Conservation (phyloP, 1,140 invertebrate genomes). For the Drosophila trapezifrons region DNA sequence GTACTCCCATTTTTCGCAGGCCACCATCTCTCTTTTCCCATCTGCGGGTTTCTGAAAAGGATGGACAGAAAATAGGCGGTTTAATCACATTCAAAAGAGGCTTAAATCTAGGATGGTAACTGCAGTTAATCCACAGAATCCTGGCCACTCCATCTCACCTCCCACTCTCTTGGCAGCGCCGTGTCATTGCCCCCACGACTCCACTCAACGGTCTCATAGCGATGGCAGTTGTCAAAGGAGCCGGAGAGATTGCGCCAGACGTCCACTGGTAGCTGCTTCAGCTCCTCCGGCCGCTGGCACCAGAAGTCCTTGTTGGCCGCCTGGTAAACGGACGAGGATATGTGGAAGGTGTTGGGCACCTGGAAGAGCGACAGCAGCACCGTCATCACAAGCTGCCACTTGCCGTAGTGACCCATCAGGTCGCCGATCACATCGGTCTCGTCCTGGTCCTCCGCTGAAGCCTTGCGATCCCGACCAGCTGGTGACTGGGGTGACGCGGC, state of each 20-base stretch:
- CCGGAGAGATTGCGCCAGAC: constrained; percentile 88
- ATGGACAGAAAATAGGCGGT: too few species aligned
- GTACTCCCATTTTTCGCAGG: constrained; percentile 89
- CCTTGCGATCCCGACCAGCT: constrained; percentile 28
- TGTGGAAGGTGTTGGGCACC: constrained; percentile 91
- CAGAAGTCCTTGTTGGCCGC: constrained; percentile 87
- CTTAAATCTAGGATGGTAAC: neutral
- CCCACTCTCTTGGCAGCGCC: constrained; percentile 30
- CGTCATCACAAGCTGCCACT: constrained; percentile 90
- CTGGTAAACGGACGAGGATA: constrained; percentile 88
- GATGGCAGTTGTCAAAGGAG: constrained; percentile 85
- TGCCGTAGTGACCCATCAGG: constrained; percentile 89
- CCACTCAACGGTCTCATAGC: constrained; percentile 77
- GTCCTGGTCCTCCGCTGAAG: constrained; percentile 84
- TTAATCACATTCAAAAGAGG: too few species aligned
- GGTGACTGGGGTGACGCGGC: constrained; percentile 44
- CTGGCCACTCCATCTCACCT: constrained; percentile 52
- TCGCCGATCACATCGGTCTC: constrained; percentile 87
- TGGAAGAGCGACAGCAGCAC: constrained; percentile 89
- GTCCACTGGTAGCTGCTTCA: constrained; percentile 84
- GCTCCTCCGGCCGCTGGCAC: constrained; percentile 86
- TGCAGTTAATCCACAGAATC: too few species aligned
- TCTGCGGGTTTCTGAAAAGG: constrained; percentile 39
- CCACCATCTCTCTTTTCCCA: constrained; percentile 44
- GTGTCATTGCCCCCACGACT: constrained; percentile 51